Percentiles rank a stretch among this genome's conserved stretches.
phyloP scores from a whole-genome alignment of 1,140 invertebrate species.

The Bombus balteatus region DNA sequence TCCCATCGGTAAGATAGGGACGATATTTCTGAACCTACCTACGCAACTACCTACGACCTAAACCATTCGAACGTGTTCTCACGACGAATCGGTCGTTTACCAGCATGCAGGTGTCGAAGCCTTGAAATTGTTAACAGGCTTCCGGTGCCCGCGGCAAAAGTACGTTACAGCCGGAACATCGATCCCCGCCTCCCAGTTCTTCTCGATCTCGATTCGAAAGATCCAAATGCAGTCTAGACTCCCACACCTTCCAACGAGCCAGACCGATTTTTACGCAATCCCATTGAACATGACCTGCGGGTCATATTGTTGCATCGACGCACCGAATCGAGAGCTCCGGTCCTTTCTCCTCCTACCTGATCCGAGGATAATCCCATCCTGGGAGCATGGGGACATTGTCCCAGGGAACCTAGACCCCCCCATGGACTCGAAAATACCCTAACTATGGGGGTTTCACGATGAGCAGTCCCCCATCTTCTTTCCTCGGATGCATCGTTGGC shows the following conservation, averaged over 20 bases:
- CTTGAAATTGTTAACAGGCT: slow-evolving; percentile 5
- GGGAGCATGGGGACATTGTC: slow-evolving; percentile 70
- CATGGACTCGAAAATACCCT: slow-evolving; percentile 65
- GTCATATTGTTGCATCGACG: slow-evolving; percentile 72
- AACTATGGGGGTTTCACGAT: slow-evolving; percentile 43
- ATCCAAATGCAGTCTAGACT: slow-evolving; percentile 55
- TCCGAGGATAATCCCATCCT: slow-evolving; percentile 80
- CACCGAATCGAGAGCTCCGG: slow-evolving; percentile 42
- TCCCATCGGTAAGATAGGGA: not conserved
- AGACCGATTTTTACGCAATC: slow-evolving; percentile 72
- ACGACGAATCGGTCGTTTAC: slow-evolving; percentile 5
- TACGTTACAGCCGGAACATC: slow-evolving; percentile 32
- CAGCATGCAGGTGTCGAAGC: slow-evolving; percentile 32
- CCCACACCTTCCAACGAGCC: slow-evolving; percentile 71
- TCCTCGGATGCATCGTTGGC: not conserved
- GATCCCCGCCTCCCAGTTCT: slow-evolving; percentile 23
- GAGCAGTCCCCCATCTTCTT: not conserved
- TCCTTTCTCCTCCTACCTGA: slow-evolving; percentile 73
- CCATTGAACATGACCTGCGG: slow-evolving; percentile 68
- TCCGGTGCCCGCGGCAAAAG: slow-evolving; percentile 32
- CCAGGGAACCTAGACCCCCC: slow-evolving; percentile 53
- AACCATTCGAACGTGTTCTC: not conserved
- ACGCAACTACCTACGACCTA: not conserved
- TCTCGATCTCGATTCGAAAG: slow-evolving; percentile 39
- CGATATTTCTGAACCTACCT: not conserved